phyloP scores from a whole-genome alignment of 2,888 invertebrate species.

The Cataglyphis livida region DNA sequence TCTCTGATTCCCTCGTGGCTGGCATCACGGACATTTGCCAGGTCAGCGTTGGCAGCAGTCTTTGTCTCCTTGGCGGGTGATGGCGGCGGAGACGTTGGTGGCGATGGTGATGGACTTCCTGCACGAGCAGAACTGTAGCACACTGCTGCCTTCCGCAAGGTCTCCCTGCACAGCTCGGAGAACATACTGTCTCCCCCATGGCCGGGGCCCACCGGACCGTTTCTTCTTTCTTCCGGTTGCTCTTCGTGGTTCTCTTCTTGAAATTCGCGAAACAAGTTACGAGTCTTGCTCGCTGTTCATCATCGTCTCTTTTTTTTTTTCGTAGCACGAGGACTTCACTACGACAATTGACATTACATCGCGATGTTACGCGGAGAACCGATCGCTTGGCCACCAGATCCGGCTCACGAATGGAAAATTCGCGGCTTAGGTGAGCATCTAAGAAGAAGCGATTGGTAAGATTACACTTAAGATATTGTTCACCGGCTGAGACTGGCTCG shows the following conservation, averaged over 20 bases:
- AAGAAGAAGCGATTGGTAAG: constrained; percentile 32
- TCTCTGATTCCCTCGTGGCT: constrained; percentile 68
- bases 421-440: constrained; percentile 22
- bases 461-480: constrained; percentile 10
- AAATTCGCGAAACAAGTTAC: constrained; percentile 42
- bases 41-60: constrained; percentile 79
- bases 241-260: neutral
- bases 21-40: constrained; percentile 81
- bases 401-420: neutral
- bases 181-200: constrained; percentile 86
- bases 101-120: constrained; percentile 84
- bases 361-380: constrained; percentile 24
- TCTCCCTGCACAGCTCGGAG: constrained; percentile 87
- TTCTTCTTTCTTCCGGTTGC: neutral
- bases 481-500: constrained; percentile 31
- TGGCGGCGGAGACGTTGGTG: constrained; percentile 84
- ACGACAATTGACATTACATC: constrained; percentile 60
- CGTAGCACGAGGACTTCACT: constrained; percentile 39
- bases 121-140: constrained; percentile 85
- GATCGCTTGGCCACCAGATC: constrained; percentile 2
- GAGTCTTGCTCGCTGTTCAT: constrained; percentile 44
- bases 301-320: neutral
- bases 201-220: constrained; percentile 83
- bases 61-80: constrained; percentile 83
- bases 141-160: constrained; percentile 86